Evolutionary conservation across 2,888 invertebrate species (phyloP).

Genomic region (Drosophila anomalipes): DNA sequence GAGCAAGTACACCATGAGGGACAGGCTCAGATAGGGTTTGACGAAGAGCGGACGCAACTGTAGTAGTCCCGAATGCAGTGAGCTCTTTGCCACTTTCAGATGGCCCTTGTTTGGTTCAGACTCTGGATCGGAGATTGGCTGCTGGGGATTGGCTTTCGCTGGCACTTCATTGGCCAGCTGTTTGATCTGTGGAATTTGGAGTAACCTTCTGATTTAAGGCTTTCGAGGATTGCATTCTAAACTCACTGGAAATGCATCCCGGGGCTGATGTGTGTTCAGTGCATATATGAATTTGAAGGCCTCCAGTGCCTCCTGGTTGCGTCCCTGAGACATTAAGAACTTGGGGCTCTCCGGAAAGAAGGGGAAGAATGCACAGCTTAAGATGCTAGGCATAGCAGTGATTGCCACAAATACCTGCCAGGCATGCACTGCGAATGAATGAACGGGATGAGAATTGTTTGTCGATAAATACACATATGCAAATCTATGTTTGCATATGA

Average conservation of each 20-base stretch:
- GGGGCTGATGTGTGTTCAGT: slow-evolving; percentile 88
- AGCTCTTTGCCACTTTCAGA: slow-evolving; percentile 23
- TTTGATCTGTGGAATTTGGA: slow-evolving; percentile 64
- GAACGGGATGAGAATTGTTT: no score
- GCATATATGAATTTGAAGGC: slow-evolving; percentile 87
- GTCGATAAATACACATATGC: not conserved
- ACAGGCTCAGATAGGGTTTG: slow-evolving; percentile 87
- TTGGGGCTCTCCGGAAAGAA: slow-evolving; percentile 83
- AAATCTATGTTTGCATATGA: no score
- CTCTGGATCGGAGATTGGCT: slow-evolving; percentile 1
- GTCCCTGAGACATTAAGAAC: slow-evolving; percentile 82
- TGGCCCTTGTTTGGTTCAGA: not conserved
- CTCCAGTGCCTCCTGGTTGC: slow-evolving; percentile 80
- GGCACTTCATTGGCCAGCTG: slow-evolving; percentile 72
- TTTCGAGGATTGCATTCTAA: not conserved
- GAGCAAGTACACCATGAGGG: slow-evolving; percentile 88
- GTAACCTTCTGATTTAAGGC: not conserved
- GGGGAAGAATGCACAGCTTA: slow-evolving; percentile 55
- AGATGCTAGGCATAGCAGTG: slow-evolving; percentile 69
- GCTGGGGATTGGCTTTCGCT: slow-evolving; percentile 39
- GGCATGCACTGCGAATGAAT: slow-evolving; percentile 61
- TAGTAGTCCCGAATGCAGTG: slow-evolving; percentile 87
- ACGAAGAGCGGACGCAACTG: slow-evolving; percentile 89
- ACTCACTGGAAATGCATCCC: slow-evolving; percentile 88
- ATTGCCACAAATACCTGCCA: slow-evolving; percentile 78